Base-by-base conservation (phyloP, 2,888 invertebrate genomes). In the Acanthopleura granulata region DNA sequence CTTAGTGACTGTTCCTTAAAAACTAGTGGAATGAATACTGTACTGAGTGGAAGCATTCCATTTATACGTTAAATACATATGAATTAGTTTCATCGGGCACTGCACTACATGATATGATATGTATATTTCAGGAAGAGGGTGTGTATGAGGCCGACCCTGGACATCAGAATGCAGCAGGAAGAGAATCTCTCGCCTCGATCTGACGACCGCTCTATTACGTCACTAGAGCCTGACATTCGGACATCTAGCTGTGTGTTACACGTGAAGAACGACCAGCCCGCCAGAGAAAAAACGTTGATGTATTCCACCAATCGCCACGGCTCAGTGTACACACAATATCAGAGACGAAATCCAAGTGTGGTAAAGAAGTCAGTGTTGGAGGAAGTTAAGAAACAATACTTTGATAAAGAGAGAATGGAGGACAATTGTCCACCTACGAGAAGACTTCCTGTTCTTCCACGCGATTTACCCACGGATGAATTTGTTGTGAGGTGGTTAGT, bases 231-330 rank as follows among this genome's bases (percentile, higher is more conserved):
- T 6, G 57, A 57, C 22, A n/a, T 57, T n/a, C 57, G 57, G 12
- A 22, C 22, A 12, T 57, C 57, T 22, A 66, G 16, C 14, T 66
- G 66, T 27, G 6, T 27, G 66, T 27, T 66, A 27, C 25, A 66
- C 66, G 4, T 14, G 29, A 66, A 66, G 25, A 16, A 16, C 18
- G 27, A 22, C 25, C 25, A 66, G 25, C 16, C 29, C 1, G 14
- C 4, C 66, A 18, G 22, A 27, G 15, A 15, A 3, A 18, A 66
- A 27, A 66, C 18, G 25, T 66, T 66, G 66, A 22, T 27, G 27
- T 66, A 66, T 66, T 66, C 66, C 18, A 66, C 66, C 22, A 66
- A 66, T 27, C 22, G 25, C 22, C 66, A 66, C 29, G 66, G 27
- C 15, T 22, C 66, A 27, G 66, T 66, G 9, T 66, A 66, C 25